These are phyloP conservation scores for Augochlora pura DNA, from an alignment of 1,140 invertebrate species.

Conservation along the genomic window DNA sequence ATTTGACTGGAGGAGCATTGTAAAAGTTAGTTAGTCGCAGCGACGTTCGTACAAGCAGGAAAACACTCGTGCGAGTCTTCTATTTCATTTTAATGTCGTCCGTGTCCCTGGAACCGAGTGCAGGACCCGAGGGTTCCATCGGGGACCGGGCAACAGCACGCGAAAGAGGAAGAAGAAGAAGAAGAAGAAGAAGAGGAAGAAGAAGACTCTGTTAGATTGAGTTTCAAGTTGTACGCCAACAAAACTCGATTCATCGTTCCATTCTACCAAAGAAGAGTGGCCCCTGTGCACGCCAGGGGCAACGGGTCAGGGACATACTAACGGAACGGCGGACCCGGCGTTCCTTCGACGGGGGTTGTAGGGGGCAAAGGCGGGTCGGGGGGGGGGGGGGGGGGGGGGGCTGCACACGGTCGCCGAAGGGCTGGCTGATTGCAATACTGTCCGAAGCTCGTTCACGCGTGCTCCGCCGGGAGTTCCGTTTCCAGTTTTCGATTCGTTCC, in stretches of 20 bases:
- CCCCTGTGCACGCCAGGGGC: conserved; percentile 40
- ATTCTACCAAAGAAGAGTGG: conserved; percentile 25
- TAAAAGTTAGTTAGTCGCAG: no score
- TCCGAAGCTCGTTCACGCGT: conserved; percentile 60
- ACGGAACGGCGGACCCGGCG: conserved; percentile 14
- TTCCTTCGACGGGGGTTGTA: no score
- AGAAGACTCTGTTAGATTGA: conserved; percentile 64
- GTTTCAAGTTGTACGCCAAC: conserved; percentile 72
- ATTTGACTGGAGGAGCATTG: no score
- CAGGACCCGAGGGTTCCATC: not conserved
- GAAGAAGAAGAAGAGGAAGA: conserved; percentile 3
- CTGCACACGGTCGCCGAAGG: conserved; percentile 9
- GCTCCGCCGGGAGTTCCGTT: conserved; percentile 53
- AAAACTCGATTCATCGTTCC: conserved; percentile 53
- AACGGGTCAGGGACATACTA: conserved; percentile 58
- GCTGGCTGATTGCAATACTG: conserved; percentile 57
- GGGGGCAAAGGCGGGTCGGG: not conserved
- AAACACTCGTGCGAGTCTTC: not conserved
- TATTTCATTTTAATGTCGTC: conserved; percentile 21
- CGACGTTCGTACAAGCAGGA: no score
- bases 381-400: no score
- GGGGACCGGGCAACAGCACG: not conserved
- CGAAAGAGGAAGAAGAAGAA: not conserved
- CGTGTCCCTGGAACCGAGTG: not conserved
- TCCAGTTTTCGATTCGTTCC: conserved; percentile 25